phyloP scores from a whole-genome alignment of 2,797 vertebrate species.

The Corythornis leucogaster region DNA sequence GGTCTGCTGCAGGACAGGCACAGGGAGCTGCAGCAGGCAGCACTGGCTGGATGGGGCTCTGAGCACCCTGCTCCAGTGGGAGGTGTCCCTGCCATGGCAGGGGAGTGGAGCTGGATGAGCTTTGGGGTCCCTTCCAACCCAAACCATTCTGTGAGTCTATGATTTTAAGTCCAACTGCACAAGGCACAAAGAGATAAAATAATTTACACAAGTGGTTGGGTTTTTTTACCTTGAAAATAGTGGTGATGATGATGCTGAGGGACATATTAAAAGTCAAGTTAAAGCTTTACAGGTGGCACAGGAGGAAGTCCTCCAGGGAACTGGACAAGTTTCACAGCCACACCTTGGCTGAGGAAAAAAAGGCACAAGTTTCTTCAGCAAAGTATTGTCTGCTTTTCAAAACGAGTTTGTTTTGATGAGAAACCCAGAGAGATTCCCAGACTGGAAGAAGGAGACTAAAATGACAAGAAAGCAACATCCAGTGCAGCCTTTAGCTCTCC shows the following conservation, averaged over 20 bases:
- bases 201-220: not conserved
- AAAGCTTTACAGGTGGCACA: not conserved
- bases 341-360: not conserved
- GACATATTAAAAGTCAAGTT: not conserved
- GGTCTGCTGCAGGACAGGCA: not conserved
- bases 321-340: not conserved
- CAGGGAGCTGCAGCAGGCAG: not conserved
- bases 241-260: not conserved
- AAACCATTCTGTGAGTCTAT: too few species aligned
- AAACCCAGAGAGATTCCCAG: not conserved
- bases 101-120: too few species aligned
- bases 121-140: too few species aligned
- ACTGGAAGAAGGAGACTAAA: not conserved
- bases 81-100: too few species aligned
- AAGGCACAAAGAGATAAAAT: not conserved
- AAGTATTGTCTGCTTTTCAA: not conserved
- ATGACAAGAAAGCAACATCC: not conserved
- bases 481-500: not conserved
- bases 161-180: not conserved
- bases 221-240: not conserved
- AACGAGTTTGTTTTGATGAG: not conserved
- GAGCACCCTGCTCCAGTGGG: too few species aligned
- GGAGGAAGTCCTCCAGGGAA: not conserved
- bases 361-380: not conserved
- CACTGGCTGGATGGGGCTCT: not conserved